Evolutionary conservation across 2,888 invertebrate species (phyloP), one percentile per base, ranked within the genome.

Genomic region (Bombyx huttoni): DNA sequence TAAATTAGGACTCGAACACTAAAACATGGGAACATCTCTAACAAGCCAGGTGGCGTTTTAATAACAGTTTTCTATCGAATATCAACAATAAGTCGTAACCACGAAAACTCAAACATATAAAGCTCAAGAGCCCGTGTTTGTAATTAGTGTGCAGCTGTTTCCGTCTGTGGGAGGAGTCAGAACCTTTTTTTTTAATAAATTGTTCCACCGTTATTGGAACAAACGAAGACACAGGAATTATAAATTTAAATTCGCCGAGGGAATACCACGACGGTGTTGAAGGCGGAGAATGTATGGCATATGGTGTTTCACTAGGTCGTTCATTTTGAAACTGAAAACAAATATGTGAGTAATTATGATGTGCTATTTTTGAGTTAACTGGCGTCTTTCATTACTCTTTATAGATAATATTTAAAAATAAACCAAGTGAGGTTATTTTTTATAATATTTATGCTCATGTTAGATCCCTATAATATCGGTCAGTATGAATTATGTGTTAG

Each of bases 121-220:
- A 79, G 79, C 75, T 73, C 74, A 77, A 69, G 73, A 74, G 64
- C 65, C 73, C 77, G 68, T 75, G 78, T 78, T 81, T 76, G 78
- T 85, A 85, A 87, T 87, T 82, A 86, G 80, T 78, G 63, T 77
- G 87, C 88, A 88, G 87, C 88, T 88, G 88, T 73, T 87, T 88
- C 88, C 88, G 84, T 70, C 67, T 71, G 69, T 74, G 73, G 87
- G 86, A 68, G 86, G 80, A 77, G 84, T 70, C 67, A 54, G 53
- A 52, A 57, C 58, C 62, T 76, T 81, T 82, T 24, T 24, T 84
- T 85, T 82, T 68, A 76, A 78, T 71, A 73, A 80, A 79, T 52
- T 74, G 75, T 78, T 73, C 77, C 70, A 67, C 75, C 75, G 79
- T 81, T 81, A 85, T 87, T 85, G 84, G 77, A 72, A 65, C 65